Evolutionary conservation across 2,113 vertebrate species (phyloP), one percentile per base, ranked within the genome.

Genomic region (Nyctereutes procyonoides): DNA sequence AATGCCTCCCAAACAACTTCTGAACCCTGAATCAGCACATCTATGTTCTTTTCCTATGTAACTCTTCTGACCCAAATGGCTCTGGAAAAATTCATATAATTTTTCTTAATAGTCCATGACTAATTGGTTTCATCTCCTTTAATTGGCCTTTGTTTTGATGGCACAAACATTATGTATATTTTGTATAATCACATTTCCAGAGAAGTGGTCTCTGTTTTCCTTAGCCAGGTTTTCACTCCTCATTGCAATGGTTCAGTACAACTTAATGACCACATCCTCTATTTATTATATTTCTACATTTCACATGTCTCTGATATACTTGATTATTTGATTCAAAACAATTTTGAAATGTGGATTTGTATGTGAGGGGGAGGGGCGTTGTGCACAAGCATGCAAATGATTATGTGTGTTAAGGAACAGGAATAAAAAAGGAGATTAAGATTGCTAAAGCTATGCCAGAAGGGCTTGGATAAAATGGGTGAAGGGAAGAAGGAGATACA

Each of bases 331-430:
- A 73, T 19, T 38, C n/a, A 16, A 35, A 8, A 73, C n/a, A 73
- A 19, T 73, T 63, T 63, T 73, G n/a, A 73, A 38, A 73, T 38
- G 19, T 35, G 69, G 17, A 17, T 60, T 19, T 60, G 8, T 69
- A 15, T 19, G 5, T 7, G 30, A 6, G 14, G 0, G 63, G 5
- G 30, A 13, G n/a, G 9, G 69, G n/a, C 0, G 6, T 20, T 38
- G 69, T 73, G 35, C 10, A 22, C 69, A 73, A 73, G 4, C 35
- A 19, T 73, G 69, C n/a, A 73, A 73, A 38, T 73, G 19, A 22
- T 67, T 67, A 32, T 17, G 65, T 67, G 32, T 67, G 32, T 67
- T n/a, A 32, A 67, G 65, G 30, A 67, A 67, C 63, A 32, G 63
- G 5, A 8, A 65, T 65, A 65, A 65, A 13, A 32, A 32, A 32